Percentiles rank a stretch among this genome's conserved stretches.
Conservation (phyloP, 2,797 vertebrate species). For the Anabas testudineus region DNA sequence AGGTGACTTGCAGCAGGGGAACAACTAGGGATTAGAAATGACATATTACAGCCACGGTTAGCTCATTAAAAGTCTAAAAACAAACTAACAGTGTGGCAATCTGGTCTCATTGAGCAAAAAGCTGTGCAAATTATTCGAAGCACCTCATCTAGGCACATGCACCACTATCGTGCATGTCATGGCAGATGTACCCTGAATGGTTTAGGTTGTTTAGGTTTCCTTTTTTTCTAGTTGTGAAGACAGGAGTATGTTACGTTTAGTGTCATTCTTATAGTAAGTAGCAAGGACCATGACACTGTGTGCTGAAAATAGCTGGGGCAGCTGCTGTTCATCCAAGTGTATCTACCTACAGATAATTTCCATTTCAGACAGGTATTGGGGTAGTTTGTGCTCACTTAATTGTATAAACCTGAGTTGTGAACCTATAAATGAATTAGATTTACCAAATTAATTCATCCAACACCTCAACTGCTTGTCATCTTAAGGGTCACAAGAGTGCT, state of each 20-base stretch:
- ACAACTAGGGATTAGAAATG: neutral
- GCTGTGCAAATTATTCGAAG: conserved; percentile 8
- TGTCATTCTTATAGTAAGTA: neutral
- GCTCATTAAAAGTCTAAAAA: neutral
- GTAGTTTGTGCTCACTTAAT: neutral
- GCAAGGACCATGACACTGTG: neutral
- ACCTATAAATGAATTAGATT: neutral
- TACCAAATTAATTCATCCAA: no score
- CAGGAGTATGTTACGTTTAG: neutral
- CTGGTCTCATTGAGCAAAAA: conserved; percentile 11
- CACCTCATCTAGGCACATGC: neutral
- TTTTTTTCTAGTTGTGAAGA: neutral
- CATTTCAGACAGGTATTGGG: neutral
- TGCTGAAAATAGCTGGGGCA: neutral
- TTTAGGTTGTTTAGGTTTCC: neutral
- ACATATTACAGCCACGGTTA: neutral
- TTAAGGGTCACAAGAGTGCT: no score
- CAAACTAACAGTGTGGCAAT: neutral
- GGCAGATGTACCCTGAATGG: neutral
- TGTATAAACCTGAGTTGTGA: neutral
- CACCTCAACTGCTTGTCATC: no score
- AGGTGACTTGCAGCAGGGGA: neutral
- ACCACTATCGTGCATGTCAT: neutral
- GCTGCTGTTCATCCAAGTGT: neutral
- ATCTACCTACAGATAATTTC: neutral